A percentile compares a stretch with the other conserved stretches of the same genome.
phyloP scores from a whole-genome alignment of 2,888 invertebrate species.

The Aporophyla lueneburgensis region DNA sequence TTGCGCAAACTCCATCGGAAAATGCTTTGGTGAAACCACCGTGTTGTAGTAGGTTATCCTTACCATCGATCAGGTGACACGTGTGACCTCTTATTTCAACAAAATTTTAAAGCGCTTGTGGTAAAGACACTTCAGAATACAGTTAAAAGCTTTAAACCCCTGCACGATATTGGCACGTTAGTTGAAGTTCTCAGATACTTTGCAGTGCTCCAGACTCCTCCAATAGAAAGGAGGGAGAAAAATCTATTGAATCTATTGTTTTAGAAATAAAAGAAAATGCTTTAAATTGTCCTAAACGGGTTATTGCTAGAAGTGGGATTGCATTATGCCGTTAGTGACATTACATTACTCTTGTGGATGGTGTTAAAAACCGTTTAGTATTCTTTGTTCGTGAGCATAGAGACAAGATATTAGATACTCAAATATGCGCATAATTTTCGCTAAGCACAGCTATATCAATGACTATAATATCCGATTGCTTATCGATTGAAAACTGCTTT shows the following conservation, averaged over 20 bases:
- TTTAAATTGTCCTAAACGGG: slow-evolving; percentile 12
- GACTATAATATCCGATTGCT: slow-evolving; percentile 72
- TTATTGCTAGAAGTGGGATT: slow-evolving; percentile 15
- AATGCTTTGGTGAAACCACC: slow-evolving; percentile 65
- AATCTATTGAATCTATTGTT: slow-evolving; percentile 29
- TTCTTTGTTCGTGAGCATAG: slow-evolving; percentile 24
- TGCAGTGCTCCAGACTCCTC: slow-evolving; percentile 3
- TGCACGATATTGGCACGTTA: slow-evolving; percentile 42
- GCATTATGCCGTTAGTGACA: slow-evolving; percentile 12
- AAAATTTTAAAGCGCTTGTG: slow-evolving; percentile 15
- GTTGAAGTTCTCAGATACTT: slow-evolving; percentile 39
- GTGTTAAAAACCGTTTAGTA: slow-evolving; percentile 13
- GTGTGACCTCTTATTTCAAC: slow-evolving; percentile 21
- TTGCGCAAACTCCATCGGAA: slow-evolving; percentile 78
- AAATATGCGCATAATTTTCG: slow-evolving; percentile 36
- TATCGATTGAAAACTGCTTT: slow-evolving; percentile 80
- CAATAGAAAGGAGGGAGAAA: slow-evolving; percentile 20
- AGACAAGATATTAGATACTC: slow-evolving; percentile 21
- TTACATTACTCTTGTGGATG: slow-evolving; percentile 16
- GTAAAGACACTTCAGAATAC: slow-evolving; percentile 13
- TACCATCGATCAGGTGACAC: slow-evolving; percentile 37
- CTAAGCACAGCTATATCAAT: slow-evolving; percentile 41
- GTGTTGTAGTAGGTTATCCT: slow-evolving; percentile 57
- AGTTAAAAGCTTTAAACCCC: slow-evolving; percentile 20
- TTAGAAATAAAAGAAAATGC: slow-evolving; percentile 27